phyloP scores from a whole-genome alignment of 2,113 vertebrate species.

The Oreamnos americanus region DNA sequence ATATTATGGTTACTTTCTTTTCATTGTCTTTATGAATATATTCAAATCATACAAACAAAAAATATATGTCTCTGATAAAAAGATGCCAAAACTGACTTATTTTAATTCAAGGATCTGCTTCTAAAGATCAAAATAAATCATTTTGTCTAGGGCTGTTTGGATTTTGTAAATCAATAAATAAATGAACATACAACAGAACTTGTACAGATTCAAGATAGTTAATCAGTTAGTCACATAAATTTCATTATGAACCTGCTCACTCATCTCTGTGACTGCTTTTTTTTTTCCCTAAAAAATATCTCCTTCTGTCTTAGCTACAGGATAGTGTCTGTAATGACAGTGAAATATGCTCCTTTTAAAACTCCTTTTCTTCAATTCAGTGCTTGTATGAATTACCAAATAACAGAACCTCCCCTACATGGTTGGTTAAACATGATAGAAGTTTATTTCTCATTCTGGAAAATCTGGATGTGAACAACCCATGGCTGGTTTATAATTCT shows the following conservation, averaged over 20 bases:
- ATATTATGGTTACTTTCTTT: neutral
- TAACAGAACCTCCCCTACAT: neutral
- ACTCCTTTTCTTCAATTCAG: neutral
- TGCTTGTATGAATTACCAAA: neutral
- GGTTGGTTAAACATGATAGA: neutral
- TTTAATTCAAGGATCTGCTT: neutral
- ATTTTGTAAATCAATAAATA: neutral
- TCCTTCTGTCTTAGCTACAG: neutral
- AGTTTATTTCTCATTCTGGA: neutral
- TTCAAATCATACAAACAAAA: neutral
- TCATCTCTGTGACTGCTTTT: neutral
- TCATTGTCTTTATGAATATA: neutral
- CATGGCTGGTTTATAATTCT: neutral
- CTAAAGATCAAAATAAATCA: neutral
- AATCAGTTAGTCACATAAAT: neutral
- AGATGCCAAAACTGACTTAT: neutral
- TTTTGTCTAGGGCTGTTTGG: neutral
- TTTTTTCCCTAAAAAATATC: neutral
- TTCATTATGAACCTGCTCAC: neutral
- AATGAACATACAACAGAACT: neutral
- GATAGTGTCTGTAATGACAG: neutral
- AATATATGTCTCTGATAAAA: neutral
- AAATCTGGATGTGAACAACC: neutral
- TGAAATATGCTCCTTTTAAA: neutral
- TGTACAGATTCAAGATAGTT: neutral